Evolutionary conservation across 2,888 invertebrate genomes (phyloP), one percentile per base, ranked within the genome.

Genomic region (Andrena haemorrhoa): DNA sequence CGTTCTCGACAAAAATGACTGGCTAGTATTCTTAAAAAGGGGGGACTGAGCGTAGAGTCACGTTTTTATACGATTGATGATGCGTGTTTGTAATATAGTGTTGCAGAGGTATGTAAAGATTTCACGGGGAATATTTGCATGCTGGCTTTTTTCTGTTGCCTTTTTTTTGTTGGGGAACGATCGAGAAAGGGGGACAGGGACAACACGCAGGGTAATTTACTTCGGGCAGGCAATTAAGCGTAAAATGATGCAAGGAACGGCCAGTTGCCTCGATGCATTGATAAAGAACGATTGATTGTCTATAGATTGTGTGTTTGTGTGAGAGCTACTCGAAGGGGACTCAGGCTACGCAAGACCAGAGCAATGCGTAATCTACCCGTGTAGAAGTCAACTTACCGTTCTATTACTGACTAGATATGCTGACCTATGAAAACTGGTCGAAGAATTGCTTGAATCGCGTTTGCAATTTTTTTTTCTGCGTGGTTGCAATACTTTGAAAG

Each of bases 301-400:
- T 29, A 29, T 56, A 49, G 51, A 10, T 29, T 33, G 35, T 66
- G 41, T 61, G 16, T 65, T 0, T 23, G 23, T 23, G 63, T 58
- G n/a, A n/a, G 58, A 61, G 56, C 58, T 65, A 69, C 68, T 29
- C 41, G 20, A 56, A 10, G 47, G 47, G 23, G 3, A 51, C 69
- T 70, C 66, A 33, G 8, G 29, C 73, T 64, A 70, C 71, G 66
- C 70, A 77, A 74, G 47, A 64, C 16, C 73, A 68, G 33, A 56
- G 26, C 51, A 73, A 63, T 41, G 33, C 66, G 72, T 66, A 41
- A 47, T 75, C 69, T 63, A 72, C 72, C 70, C 47, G 58, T 20
- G 56, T 61, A 51, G 31, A 65, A 51, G 58, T 61, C 10, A 83
- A 86, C 86, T 86, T 85, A 86, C 85, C 86, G 83, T 86, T 64